Base-by-base conservation (phyloP, 2,797 vertebrate species). In the Erpetoichthys calabaricus region DNA sequence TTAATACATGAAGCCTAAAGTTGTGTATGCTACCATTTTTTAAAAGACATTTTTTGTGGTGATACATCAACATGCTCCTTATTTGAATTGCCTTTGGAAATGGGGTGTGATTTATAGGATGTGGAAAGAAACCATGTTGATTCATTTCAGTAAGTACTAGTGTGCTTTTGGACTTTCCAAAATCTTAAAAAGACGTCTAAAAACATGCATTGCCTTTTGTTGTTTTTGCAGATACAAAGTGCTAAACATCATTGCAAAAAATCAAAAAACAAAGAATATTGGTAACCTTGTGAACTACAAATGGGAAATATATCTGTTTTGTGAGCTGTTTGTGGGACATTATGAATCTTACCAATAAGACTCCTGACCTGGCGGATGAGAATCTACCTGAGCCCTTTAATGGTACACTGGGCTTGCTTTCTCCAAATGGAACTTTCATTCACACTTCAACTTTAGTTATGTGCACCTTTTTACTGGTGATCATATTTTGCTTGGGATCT, bases 401-500 rank as follows among this genome's bases (percentile, higher is more conserved):
- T 53, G 69, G 72, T 70, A 77, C 76, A 57, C 64, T 68, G 55
- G 71, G 65, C 59, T 56, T 71, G 4, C 69, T 70, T 53, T 61
- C 72, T 9, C 62, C 77, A 1, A 54, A 41, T 42, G 70, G 74
- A 5, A 82, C 80, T 3, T 67, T 88, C 25, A 86, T 91, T 65
- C 92, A 94, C 75, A 84, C 75, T 0, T 89, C 89, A 53, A 97
- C 94, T 0, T 60, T 93, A 73, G 85, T 86, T 60, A 88, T 88
- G 57, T 97, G 95, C 65, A 88, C 89, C 4, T 76, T 91, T 7
- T 79, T 98, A 42, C 85, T 99, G 56, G 62, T 89, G 3, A 53
- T 92, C 60, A 86, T 97, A 73, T 98, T 98, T 78, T 91, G 86
- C 70, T 73, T 98, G 67, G 96, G 96, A 60, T 96, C 95, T 6